These are phyloP conservation scores for Sialia sialis DNA, from an alignment of 2,113 vertebrate genomes.

Conservation along the genomic window DNA sequence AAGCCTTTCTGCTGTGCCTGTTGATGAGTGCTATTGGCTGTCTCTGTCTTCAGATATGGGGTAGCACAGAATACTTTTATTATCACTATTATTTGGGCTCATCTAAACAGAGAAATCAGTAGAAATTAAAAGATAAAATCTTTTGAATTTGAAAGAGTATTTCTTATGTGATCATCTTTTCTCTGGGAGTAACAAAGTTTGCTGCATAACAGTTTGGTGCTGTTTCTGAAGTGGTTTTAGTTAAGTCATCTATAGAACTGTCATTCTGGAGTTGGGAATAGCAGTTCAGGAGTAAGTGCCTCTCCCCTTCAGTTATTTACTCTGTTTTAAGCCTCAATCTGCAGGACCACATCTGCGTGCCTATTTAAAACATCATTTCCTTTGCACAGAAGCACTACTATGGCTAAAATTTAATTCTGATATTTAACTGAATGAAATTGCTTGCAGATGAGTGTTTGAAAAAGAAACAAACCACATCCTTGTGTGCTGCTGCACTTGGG, in stretches of 20 bases:
- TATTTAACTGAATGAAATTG: constrained; percentile 77
- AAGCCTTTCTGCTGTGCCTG: not conserved
- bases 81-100: not conserved
- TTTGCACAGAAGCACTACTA: constrained; percentile 72
- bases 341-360: constrained; percentile 68
- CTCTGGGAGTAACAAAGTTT: not conserved
- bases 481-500: constrained; percentile 17
- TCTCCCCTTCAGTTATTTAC: not conserved
- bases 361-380: constrained; percentile 75
- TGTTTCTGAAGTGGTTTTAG: not conserved
- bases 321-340: not conserved
- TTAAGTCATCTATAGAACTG: not conserved
- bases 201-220: not conserved
- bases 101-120: not conserved
- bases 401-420: constrained; percentile 75
- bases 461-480: constrained; percentile 65
- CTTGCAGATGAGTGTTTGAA: constrained; percentile 73
- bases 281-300: not conserved
- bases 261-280: not conserved
- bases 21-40: not conserved
- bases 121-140: not conserved
- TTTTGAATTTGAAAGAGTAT: not conserved
- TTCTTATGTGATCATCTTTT: not conserved
- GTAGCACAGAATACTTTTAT: not conserved
- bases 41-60: not conserved